Evolutionary conservation across 2,797 vertebrate species (phyloP).

Genomic region (Rhynchonycteris naso): DNA sequence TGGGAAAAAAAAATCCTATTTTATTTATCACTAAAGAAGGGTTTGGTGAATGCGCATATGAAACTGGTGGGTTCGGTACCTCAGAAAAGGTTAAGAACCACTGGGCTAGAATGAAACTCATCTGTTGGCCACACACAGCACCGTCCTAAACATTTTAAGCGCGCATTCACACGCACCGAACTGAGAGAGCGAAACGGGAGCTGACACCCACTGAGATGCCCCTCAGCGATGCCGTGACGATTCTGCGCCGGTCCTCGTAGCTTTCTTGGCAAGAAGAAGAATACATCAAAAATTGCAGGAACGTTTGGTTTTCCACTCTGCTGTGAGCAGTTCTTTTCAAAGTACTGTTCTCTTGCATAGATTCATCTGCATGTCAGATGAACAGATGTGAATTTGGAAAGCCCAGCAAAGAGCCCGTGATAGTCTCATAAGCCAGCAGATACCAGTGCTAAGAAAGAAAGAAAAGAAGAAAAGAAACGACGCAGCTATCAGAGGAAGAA

Average conservation of each 20-base stretch:
- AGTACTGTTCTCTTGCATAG: slow-evolving; percentile 56
- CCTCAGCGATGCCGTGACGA: background rate
- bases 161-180: background rate
- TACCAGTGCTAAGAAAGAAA: slow-evolving; percentile 44
- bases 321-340: slow-evolving; percentile 69
- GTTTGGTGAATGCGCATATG: too few relatives aligned
- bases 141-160: slow-evolving; percentile 16
- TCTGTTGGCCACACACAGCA: background rate
- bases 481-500: background rate
- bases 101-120: background rate
- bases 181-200: slow-evolving; percentile 10
- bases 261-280: slow-evolving; percentile 66
- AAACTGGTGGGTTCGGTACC: too few relatives aligned
- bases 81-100: too few relatives aligned
- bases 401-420: slow-evolving; percentile 44
- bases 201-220: background rate
- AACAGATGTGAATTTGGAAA: slow-evolving; percentile 75
- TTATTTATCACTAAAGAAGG: too few relatives aligned
- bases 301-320: slow-evolving; percentile 51
- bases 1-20: too few relatives aligned
- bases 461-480: background rate
- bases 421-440: slow-evolving; percentile 44
- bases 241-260: slow-evolving; percentile 1
- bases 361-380: slow-evolving; percentile 76
- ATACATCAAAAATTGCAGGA: slow-evolving; percentile 57